Conservation (phyloP, 2,797 vertebrate species). For the Botia kubotai region DNA sequence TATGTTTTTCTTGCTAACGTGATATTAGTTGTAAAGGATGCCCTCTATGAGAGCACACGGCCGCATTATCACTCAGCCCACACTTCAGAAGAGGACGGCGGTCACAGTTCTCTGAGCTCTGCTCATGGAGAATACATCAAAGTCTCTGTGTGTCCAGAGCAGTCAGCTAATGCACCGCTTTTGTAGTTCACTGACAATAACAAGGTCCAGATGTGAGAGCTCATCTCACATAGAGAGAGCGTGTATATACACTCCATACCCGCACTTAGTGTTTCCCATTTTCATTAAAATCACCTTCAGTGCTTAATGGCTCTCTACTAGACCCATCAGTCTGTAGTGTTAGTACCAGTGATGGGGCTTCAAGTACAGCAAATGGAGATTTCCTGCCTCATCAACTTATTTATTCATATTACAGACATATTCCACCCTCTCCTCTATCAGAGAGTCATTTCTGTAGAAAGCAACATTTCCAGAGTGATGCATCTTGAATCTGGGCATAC, state of each 20-base stretch:
- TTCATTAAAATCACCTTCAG: constrained; percentile 81
- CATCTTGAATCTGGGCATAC: constrained; percentile 42
- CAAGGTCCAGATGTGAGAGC: constrained; percentile 79
- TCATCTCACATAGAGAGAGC: constrained; percentile 64
- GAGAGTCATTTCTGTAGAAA: constrained; percentile 51
- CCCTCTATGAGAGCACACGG: constrained; percentile 76
- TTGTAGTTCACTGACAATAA: constrained; percentile 80
- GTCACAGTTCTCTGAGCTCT: constrained; percentile 71
- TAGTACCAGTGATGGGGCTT: constrained; percentile 66
- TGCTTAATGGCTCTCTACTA: constrained; percentile 74
- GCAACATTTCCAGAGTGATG: constrained; percentile 46
- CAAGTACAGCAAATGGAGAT: constrained; percentile 64
- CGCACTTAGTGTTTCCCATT: constrained; percentile 80
- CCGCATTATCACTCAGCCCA: constrained; percentile 79
- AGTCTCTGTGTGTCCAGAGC: constrained; percentile 75
- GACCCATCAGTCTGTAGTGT: constrained; percentile 65
- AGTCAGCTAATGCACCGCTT: constrained; percentile 80
- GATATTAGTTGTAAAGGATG: constrained; percentile 71
- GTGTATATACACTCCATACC: constrained; percentile 74
- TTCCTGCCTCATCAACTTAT: constrained; percentile 61
- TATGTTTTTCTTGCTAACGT: constrained; percentile 60
- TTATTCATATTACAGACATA: constrained; percentile 64
- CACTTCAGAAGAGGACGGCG: constrained; percentile 76
- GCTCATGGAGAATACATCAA: constrained; percentile 79
- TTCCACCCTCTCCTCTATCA: constrained; percentile 49